Base-by-base conservation (phyloP, 2,888 invertebrate species). In the Automeris io region DNA sequence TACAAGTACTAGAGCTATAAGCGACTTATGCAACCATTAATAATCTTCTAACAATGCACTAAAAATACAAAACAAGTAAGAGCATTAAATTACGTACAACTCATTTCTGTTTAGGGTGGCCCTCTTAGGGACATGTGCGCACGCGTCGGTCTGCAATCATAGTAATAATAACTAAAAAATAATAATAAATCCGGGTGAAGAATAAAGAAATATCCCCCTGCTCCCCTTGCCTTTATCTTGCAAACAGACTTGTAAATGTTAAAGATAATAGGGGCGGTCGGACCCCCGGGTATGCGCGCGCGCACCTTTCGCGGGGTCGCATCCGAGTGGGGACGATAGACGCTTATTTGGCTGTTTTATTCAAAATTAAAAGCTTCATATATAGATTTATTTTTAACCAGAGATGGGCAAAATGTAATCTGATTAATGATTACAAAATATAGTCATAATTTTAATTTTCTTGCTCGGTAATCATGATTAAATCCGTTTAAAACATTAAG, bases 91-190 rank as follows among this genome's bases (percentile, higher is more conserved):
- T 65, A 61, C 64, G 63, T 49, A 8, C 25, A 31, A 26, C 59
- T 52, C 62, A 63, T 64, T 57, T 61, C 58, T 58, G 52, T 58
- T 55, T 63, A 60, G 74, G 78, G 75, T 70, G 64, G 71, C 64
- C 52, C 59, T 61, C 67, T 62, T 61, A 67, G 67, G 71, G 83
- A 76, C 83, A 83, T 83, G 81, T 85, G 86, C 83, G 83, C 85
- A 79, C 77, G 79, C 85, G 85, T 57, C 79, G 68, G 43, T 55
- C 67, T 56, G 68, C 80, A 81, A 82, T 82, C 82, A 78, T 70
- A 73, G 82, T 85, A 86, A 86, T 86, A 85, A 85, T 86, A 85
- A 79, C 82, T 81, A 85, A 85, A 86, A 61, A 86, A 85, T 85
- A 85, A 86, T 85, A 86, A 86, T 86, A 86, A 85, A 85, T 80